Evolutionary conservation across 2,888 invertebrate species (phyloP).

Genomic region (Cordilura impudica): DNA sequence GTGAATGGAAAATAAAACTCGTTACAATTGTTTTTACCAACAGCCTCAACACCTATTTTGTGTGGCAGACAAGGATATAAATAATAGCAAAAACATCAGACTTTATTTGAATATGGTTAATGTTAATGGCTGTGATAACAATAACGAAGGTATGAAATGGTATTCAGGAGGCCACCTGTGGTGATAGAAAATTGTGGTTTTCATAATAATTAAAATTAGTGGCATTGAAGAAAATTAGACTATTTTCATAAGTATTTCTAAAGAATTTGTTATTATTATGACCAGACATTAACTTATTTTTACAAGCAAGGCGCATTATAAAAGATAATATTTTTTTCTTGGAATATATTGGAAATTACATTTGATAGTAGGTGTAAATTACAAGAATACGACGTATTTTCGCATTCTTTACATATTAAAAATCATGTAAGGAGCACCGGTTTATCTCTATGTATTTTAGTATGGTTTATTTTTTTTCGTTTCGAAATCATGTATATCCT

Average conservation of each 20-base stretch:
- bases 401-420: too few species aligned
- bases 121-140: constrained; percentile 21
- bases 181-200: background rate
- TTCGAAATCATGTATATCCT: too few species aligned
- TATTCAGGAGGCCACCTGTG: background rate
- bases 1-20: constrained; percentile 18
- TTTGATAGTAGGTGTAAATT: too few species aligned
- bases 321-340: too few species aligned
- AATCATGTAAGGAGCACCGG: too few species aligned
- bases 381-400: too few species aligned
- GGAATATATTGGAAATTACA: too few species aligned
- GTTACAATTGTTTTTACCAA: constrained; percentile 14
- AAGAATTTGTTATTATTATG: too few species aligned
- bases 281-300: too few species aligned
- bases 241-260: constrained; percentile 16
- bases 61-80: background rate
- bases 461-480: too few species aligned
- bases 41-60: constrained; percentile 16
- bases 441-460: too few species aligned
- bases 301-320: too few species aligned
- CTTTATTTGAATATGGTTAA: constrained; percentile 15
- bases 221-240: constrained; percentile 16
- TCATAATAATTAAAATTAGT: constrained; percentile 20
- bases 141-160: constrained; percentile 1
- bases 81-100: constrained; percentile 3